Percentiles rank a stretch among this genome's conserved stretches.
Evolutionary conservation across 2,797 vertebrate genomes (phyloP).

Genomic region (Eupleurogrammus muticus): DNA sequence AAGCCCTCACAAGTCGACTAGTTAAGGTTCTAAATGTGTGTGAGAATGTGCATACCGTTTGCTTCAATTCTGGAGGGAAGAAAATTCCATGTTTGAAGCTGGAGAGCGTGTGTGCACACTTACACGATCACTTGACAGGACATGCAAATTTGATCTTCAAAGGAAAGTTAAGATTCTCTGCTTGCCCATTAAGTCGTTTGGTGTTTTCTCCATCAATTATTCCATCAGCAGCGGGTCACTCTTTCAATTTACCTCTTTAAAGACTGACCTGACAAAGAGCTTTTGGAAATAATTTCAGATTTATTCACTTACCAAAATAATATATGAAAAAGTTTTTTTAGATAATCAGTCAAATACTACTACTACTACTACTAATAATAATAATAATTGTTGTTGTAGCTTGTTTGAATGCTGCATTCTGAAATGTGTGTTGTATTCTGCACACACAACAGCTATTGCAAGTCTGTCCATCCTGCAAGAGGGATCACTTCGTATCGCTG

Average conservation of each 20-base stretch:
- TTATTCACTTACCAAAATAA: too few relatives aligned
- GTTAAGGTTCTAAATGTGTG: constrained; percentile 2
- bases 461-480: too few relatives aligned
- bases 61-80: constrained; percentile 54
- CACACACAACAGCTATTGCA: too few relatives aligned
- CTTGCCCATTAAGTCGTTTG: constrained; percentile 29
- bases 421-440: too few relatives aligned
- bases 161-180: constrained; percentile 33
- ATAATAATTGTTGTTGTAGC: too few relatives aligned
- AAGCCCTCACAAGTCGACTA: neutral
- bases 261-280: neutral
- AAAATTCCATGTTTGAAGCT: constrained; percentile 57
- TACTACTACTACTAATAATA: too few relatives aligned
- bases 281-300: constrained; percentile 11
- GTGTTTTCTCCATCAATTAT: constrained; percentile 47
- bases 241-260: constrained; percentile 15
- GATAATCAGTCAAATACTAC: too few relatives aligned
- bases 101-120: constrained; percentile 54
- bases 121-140: constrained; percentile 59
- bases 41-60: constrained; percentile 33
- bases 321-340: too few relatives aligned
- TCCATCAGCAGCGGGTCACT: constrained; percentile 26
- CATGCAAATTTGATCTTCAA: constrained; percentile 54
- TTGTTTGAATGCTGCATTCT: too few relatives aligned
- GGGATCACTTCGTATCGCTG: too few relatives aligned